Evolutionary conservation across 2,113 vertebrate genomes (phyloP).

Genomic region (Dunckerocampus dactyliophorus): DNA sequence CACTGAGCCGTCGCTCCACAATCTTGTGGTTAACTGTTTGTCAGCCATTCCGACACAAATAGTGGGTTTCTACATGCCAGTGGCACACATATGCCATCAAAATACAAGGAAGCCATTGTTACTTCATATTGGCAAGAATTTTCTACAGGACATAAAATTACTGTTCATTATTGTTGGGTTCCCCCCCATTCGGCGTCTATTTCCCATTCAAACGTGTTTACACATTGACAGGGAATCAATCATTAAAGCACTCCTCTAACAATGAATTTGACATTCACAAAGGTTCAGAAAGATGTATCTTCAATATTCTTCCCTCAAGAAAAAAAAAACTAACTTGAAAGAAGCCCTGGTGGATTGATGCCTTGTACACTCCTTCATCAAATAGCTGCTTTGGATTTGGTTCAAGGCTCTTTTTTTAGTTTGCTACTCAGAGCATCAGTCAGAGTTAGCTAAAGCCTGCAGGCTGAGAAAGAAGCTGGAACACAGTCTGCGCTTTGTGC

Average conservation of each 20-base stretch:
- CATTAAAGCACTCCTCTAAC: neutral
- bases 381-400: constrained; percentile 37
- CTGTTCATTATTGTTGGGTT: constrained; percentile 10
- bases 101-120: constrained; percentile 13
- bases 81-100: neutral
- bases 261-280: neutral
- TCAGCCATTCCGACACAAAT: neutral
- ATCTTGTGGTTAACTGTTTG: neutral
- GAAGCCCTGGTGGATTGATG: constrained; percentile 11
- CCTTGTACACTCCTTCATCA: constrained; percentile 22
- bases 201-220: neutral
- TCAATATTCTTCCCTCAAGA: neutral
- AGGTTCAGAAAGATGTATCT: neutral
- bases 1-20: neutral
- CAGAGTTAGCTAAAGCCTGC: constrained; percentile 33
- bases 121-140: neutral
- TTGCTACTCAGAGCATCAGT: constrained; percentile 41
- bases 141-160: constrained; percentile 1
- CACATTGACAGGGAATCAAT: constrained; percentile 1
- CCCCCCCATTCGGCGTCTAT: neutral
- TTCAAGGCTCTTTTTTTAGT: constrained; percentile 19
- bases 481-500: constrained; percentile 64
- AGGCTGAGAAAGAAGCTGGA: constrained; percentile 48
- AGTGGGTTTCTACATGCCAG: neutral
- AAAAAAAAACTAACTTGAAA: constrained; percentile 1